Evolutionary conservation across 2,797 vertebrate species (phyloP).

Genomic region (Girardinus metallicus): DNA sequence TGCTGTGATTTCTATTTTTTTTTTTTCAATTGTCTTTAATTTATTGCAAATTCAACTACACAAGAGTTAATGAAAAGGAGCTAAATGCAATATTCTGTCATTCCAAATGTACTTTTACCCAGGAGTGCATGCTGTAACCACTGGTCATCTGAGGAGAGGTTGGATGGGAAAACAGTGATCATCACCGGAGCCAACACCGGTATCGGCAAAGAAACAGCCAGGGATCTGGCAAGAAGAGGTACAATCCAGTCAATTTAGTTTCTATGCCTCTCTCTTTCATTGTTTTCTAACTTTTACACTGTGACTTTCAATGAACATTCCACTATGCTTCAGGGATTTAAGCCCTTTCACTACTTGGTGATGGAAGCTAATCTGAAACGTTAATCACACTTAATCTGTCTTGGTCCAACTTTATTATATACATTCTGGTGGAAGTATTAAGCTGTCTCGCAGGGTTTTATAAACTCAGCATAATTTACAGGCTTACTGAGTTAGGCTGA

Average conservation of each 20-base stretch:
- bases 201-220: slow-evolving; percentile 83
- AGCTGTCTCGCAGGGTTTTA: neutral
- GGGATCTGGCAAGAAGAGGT: slow-evolving; percentile 83
- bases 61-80: neutral
- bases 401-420: neutral
- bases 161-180: slow-evolving; percentile 80
- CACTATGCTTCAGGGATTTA: slow-evolving; percentile 20
- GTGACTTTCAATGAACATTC: slow-evolving; percentile 21
- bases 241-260: slow-evolving; percentile 12
- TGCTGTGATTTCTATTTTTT: neutral
- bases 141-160: slow-evolving; percentile 78
- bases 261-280: neutral
- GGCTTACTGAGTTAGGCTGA: neutral
- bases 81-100: neutral
- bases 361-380: slow-evolving; percentile 32
- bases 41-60: neutral
- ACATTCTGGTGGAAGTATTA: neutral
- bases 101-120: neutral
- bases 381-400: slow-evolving; percentile 29
- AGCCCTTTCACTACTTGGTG: slow-evolving; percentile 22
- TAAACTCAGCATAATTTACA: neutral
- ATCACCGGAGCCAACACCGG: slow-evolving; percentile 85
- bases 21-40: neutral
- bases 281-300: slow-evolving; percentile 15
- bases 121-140: slow-evolving; percentile 67